Evolutionary conservation across 2,797 vertebrate species (phyloP), one percentile per base, ranked within the genome.

Genomic region (Xiphophorus birchmanni): DNA sequence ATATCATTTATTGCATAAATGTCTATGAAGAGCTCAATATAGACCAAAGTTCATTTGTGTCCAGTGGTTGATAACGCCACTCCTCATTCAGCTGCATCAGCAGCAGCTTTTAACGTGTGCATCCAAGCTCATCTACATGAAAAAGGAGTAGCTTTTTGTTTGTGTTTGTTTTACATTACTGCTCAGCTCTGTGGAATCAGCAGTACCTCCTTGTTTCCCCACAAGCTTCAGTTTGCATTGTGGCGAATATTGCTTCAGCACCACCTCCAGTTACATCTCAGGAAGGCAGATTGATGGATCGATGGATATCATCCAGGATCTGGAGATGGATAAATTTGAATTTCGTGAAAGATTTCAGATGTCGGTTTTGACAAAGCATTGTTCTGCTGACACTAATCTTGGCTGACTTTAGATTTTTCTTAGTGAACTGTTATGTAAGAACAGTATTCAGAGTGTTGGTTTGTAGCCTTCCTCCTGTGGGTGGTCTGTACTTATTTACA

Each of bases 51-150:
- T 69, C 37, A 26, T 42, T 23, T 23, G 65, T 23, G 35, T 21
- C 63, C 21, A 7, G 7, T 21, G 35, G 5, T 40, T 71, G 67
- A 44, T 35, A 65, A 17, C 58, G 2, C 26, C 26, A 18, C 17
- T 37, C 32, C 32, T 65, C 32, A 17, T 65, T 35, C 35, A 65
- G 17, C 18, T 52, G 50, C 50, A 52, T 23, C 50, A 23, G 21
- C 50, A 52, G 80, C 60, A 84, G 76, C 73, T 74, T 60, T 77
- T 23, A 69, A 76, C 75, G 79, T 42, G 75, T 54, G 74, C 84
- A 69, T 40, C 37, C 60, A 40, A 60, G 79, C 84, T 63, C 50
- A 54, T 23, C 50, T 1, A 58, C 26, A 58, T 60, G 56, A 29
- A 60, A 13, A 29, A n/a, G 56, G 56, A 60, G 82, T 4, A 74